Evolutionary conservation across 2,888 invertebrate genomes (phyloP), one percentile per base, ranked within the genome.

Genomic region (Malachius bipustulatus): DNA sequence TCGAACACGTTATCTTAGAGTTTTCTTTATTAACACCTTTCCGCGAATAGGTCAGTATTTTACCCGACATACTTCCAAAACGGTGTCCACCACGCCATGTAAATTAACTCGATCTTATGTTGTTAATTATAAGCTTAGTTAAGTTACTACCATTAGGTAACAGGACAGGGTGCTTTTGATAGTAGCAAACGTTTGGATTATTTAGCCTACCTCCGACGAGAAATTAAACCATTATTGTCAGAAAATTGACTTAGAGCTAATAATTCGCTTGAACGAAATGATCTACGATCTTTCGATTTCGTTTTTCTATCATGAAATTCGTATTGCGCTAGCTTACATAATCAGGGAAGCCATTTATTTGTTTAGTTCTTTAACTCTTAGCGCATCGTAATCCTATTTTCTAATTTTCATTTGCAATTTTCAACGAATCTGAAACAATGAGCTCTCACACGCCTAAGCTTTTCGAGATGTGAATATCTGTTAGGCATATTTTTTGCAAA

Each of bases 181-280:
- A 9, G 6, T 31, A 8, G 6, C 4, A 9, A 14, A 31, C 4
- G 8, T 31, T 9, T 6, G 31, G 6, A 31, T 14, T 6, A 9
- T 31, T 6, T 6, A 31, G 14, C 14, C 31, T 31, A 9, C 31
- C 31, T 9, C 31, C 31, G 4, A 31, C 31, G 4, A 13, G 12
- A 9, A 31, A n/a, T 4, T 9, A 31, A 8, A 8, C 11, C 6
- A 4, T 31, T 8, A 16, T 6, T 14, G 31, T 31, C 31, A 8
- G 11, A n/a, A 10, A 29, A 29, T 10, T 9, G 29, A 6, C n/a
- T 6, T 29, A 29, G 11, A 9, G 8, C n/a, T 31, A 8, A 9
- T 31, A 31, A 9, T 29, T 29, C 11, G 11, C 29, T 29, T 8
- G 24, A 24, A 6, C 24, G 6, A 6, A 24, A 24, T 8, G n/a